These are phyloP conservation scores for Rhabditoides inermis DNA, from an alignment of 2,888 invertebrate genomes.

Conservation along the genomic window DNA sequence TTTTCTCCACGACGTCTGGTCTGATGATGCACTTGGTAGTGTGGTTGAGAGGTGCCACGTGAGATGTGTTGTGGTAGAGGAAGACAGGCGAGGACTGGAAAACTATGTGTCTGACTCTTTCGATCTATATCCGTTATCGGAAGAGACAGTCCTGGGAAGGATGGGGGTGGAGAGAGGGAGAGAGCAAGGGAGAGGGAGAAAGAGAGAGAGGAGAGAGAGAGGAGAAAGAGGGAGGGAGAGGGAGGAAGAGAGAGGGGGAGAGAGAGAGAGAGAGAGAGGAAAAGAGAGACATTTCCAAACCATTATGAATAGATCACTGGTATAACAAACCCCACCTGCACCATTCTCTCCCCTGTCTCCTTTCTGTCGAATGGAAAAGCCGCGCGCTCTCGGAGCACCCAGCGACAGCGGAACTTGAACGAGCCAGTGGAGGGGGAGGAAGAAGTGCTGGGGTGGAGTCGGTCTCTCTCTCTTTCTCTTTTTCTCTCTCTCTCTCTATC, in stretches of 20 bases:
- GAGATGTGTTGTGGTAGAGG: slow-evolving; percentile 28
- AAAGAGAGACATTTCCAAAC: too few relatives aligned
- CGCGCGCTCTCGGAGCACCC: too few relatives aligned
- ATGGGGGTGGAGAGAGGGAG: background rate
- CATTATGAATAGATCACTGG: too few relatives aligned
- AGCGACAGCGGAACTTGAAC: too few relatives aligned
- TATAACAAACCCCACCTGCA: too few relatives aligned
- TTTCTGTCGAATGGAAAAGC: too few relatives aligned
- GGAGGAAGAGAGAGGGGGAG: slow-evolving; percentile 1
- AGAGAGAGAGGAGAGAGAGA: background rate
- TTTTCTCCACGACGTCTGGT: too few relatives aligned
- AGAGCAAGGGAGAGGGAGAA: background rate
- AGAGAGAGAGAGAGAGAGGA: slow-evolving; percentile 1
- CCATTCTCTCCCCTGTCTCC: too few relatives aligned
- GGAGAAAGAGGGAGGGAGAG: background rate
- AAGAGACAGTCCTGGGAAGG: background rate
- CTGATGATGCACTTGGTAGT: slow-evolving; percentile 23
- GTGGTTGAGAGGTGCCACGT: slow-evolving; percentile 27
- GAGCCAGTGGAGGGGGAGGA: slow-evolving; percentile 11
- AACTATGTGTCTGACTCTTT: too few relatives aligned
- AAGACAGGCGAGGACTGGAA: too few relatives aligned
- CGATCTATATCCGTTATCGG: too few relatives aligned
- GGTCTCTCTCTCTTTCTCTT: slow-evolving; percentile 4
- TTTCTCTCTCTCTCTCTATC: slow-evolving; percentile 7
- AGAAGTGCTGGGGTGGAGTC: slow-evolving; percentile 5